A percentile compares a stretch with the other conserved stretches of the same genome.
Evolutionary conservation across 2,797 vertebrate species (phyloP).

Genomic region (Coccyzus lansbergi): DNA sequence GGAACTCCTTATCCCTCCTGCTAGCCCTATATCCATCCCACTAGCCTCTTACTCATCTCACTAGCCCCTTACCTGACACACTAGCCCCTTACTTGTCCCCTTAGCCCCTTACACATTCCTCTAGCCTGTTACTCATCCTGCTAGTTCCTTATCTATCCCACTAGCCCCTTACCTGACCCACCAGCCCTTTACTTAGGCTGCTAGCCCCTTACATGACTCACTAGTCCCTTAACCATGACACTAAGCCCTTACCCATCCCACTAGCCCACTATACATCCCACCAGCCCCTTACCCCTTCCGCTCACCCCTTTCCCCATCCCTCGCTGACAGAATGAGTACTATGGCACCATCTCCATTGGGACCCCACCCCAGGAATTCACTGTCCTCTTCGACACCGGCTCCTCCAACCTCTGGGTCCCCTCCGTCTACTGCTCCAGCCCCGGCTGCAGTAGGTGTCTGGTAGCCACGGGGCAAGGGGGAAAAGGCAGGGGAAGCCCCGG

Average conservation of each 20-base stretch:
- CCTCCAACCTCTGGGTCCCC: slow-evolving; percentile 80
- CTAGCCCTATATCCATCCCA: neutral
- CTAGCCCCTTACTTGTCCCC: neutral
- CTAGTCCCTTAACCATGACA: neutral
- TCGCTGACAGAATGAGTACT: slow-evolving; percentile 63
- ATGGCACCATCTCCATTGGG: slow-evolving; percentile 69
- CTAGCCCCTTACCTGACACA: neutral
- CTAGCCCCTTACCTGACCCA: no score
- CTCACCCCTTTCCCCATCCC: neutral
- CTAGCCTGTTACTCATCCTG: no score
- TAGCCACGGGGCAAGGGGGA: neutral
- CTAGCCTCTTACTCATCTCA: no score
- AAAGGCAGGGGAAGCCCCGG: neutral
- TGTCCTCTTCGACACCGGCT: slow-evolving; percentile 76
- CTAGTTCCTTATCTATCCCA: neutral
- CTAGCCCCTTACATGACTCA: neutral
- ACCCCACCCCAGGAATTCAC: slow-evolving; percentile 72
- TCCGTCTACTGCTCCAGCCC: slow-evolving; percentile 70
- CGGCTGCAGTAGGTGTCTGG: slow-evolving; percentile 66
- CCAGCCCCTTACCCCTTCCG: no score
- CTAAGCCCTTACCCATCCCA: neutral
- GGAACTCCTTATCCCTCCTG: no score
- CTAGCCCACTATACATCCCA: neutral
- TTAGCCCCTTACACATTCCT: rapidly evolving
- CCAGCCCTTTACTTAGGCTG: no score